phyloP scores from a whole-genome alignment of 37 sponge, comb jelly and placozoan species.

The Diacarnus erythraeanus region DNA sequence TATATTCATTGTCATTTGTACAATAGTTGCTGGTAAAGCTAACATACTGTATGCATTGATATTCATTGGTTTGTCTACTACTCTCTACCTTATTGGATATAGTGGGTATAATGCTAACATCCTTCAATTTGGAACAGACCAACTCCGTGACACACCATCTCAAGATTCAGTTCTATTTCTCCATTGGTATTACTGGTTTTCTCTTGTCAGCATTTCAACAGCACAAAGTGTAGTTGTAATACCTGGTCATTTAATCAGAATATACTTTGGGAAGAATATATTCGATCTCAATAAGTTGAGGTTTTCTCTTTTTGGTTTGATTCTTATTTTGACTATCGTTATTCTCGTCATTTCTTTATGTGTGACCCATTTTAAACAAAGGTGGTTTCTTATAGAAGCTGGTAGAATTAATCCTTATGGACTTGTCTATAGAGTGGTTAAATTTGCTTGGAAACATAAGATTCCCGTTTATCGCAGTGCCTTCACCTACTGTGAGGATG shows the following conservation, averaged over 20 bases:
- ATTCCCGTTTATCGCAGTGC: slow-evolving; percentile 1
- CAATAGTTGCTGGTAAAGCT: no score
- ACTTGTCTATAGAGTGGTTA: not conserved
- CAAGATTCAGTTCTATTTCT: not conserved
- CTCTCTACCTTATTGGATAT: no score
- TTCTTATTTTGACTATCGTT: no score
- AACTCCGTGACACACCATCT: not conserved
- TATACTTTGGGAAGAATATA: not conserved
- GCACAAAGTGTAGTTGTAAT: no score
- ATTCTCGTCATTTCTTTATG: not conserved
- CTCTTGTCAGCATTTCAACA: not conserved
- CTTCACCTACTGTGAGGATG: slow-evolving; percentile 13
- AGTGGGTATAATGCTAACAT: not conserved
- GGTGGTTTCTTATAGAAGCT: not conserved
- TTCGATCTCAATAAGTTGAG: not conserved
- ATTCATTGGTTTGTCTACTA: no score
- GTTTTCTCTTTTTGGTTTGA: not conserved
- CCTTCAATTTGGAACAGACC: not conserved
- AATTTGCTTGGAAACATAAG: not conserved
- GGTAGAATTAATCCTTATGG: not conserved
- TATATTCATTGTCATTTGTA: no score
- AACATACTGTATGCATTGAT: no score
- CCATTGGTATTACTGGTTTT: not conserved
- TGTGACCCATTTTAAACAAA: not conserved
- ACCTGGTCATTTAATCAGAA: not conserved